These are phyloP conservation scores for Conomelus anceps DNA, from an alignment of 2,888 invertebrate species.

Conservation along the genomic window DNA sequence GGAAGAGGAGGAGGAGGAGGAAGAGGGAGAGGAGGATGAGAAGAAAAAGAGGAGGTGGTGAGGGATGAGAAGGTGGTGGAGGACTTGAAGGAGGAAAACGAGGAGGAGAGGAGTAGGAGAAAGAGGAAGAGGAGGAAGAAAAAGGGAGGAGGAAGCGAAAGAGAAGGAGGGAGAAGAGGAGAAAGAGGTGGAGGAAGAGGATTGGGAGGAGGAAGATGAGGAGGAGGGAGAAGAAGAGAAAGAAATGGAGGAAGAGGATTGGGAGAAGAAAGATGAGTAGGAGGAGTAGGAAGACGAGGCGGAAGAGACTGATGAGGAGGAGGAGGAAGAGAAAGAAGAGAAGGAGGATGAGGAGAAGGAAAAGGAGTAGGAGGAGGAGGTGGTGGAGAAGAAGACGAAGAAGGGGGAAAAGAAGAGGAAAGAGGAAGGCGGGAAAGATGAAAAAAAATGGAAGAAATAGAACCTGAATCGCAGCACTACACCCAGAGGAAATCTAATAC, in stretches of 20 bases:
- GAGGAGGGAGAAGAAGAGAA: background rate
- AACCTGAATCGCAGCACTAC: slow-evolving; percentile 62
- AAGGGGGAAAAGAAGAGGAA: background rate
- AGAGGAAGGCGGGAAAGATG: too few species aligned
- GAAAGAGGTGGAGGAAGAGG: background rate
- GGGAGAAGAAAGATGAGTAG: background rate
- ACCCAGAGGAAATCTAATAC: background rate
- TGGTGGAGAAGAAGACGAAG: background rate
- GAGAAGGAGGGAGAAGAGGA: background rate
- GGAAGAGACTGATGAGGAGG: background rate
- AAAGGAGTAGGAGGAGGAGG: background rate
- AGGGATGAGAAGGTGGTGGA: background rate
- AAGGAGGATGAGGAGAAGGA: background rate
- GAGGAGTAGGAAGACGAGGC: background rate
- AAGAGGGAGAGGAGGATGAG: background rate
- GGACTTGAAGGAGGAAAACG: background rate
- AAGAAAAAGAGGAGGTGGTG: background rate
- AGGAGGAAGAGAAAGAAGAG: background rate
- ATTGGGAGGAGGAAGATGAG: background rate
- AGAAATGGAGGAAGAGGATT: background rate
- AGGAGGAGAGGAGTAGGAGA: background rate
- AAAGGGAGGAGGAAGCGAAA: background rate
- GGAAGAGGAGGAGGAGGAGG: background rate
- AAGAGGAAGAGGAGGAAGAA: background rate
- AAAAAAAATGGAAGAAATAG: slow-evolving; percentile 44